Conservation (phyloP, 1,140 invertebrate species). For the Drosophila kanapiae region DNA sequence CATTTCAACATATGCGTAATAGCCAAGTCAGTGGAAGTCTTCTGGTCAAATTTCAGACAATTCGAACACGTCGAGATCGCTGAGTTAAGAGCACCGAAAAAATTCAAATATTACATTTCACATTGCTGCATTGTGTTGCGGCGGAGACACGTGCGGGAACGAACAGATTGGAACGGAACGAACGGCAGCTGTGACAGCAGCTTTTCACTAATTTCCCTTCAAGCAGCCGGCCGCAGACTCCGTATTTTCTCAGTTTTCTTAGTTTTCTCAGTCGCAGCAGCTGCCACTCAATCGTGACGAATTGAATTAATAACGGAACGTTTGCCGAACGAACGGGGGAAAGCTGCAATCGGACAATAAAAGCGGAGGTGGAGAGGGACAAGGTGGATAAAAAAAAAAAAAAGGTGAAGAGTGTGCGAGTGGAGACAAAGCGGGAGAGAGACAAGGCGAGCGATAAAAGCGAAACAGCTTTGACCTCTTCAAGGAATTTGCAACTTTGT, state of each 20-base stretch:
- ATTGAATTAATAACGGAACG: slow-evolving; percentile 79
- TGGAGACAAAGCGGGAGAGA: neutral
- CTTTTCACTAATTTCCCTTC: slow-evolving; percentile 78
- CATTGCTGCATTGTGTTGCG: slow-evolving; percentile 19
- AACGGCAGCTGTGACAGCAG: slow-evolving; percentile 72
- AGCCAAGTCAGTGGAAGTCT: slow-evolving; percentile 3
- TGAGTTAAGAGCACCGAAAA: slow-evolving; percentile 5
- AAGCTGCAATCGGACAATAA: slow-evolving; percentile 46
- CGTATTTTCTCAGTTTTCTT: slow-evolving; percentile 24
- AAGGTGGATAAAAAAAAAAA: neutral
- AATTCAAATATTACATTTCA: slow-evolving; percentile 30
- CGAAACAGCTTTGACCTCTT: slow-evolving; percentile 43
- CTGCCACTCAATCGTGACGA: slow-evolving; percentile 79
- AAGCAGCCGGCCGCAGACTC: slow-evolving; percentile 61
- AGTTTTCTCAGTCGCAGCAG: slow-evolving; percentile 45
- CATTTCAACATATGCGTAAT: slow-evolving; percentile 8
- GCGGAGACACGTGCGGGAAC: slow-evolving; percentile 47
- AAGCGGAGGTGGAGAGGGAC: neutral
- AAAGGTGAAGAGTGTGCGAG: slow-evolving; percentile 6
- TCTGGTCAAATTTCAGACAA: slow-evolving; percentile 29
- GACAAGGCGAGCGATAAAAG: slow-evolving; percentile 22
- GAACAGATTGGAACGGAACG: slow-evolving; percentile 7
- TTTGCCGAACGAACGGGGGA: slow-evolving; percentile 52
- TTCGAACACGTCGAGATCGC: slow-evolving; percentile 1
- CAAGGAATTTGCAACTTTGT: slow-evolving; percentile 26